These are phyloP conservation scores for Enteromius unitaeniatus DNA, from an alignment of 2,797 vertebrate species.

Conservation along the genomic window DNA sequence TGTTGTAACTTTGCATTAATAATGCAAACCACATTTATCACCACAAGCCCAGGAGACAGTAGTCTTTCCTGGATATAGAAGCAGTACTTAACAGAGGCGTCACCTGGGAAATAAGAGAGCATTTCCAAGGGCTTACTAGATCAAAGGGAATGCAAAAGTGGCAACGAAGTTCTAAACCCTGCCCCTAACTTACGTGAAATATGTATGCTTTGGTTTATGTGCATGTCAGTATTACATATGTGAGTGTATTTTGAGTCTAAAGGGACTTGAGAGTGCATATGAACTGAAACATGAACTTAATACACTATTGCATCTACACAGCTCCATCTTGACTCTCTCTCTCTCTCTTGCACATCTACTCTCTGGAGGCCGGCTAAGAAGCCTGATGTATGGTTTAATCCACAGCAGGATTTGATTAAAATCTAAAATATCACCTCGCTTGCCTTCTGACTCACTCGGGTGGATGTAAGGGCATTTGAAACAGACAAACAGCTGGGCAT, in stretches of 20 bases:
- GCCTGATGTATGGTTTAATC: constrained; percentile 34
- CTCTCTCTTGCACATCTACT: neutral
- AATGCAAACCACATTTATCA: constrained; percentile 52
- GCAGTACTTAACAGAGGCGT: constrained; percentile 19
- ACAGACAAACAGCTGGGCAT: constrained; percentile 26
- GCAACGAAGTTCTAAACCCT: constrained; percentile 26
- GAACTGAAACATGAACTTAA: constrained; percentile 39
- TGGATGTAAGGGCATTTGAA: constrained; percentile 27
- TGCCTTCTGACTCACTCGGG: constrained; percentile 18
- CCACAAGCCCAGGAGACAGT: constrained; percentile 38
- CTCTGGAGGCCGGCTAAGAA: constrained; percentile 10
- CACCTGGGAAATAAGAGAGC: constrained; percentile 49
- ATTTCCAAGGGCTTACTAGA: constrained; percentile 39
- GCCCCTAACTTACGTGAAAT: constrained; percentile 23
- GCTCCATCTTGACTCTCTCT: neutral
- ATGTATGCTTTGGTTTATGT: constrained; percentile 19
- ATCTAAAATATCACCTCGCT: constrained; percentile 44
- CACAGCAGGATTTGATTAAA: constrained; percentile 49
- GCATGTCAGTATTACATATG: constrained; percentile 1
- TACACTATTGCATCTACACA: neutral
- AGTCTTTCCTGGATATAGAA: constrained; percentile 44
- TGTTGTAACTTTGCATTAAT: constrained; percentile 55
- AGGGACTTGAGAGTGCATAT: constrained; percentile 18
- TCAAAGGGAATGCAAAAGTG: constrained; percentile 40
- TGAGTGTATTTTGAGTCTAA: constrained; percentile 23